phyloP scores from a whole-genome alignment of 2,888 invertebrate genomes.

The Leptinotarsa tumamoca region DNA sequence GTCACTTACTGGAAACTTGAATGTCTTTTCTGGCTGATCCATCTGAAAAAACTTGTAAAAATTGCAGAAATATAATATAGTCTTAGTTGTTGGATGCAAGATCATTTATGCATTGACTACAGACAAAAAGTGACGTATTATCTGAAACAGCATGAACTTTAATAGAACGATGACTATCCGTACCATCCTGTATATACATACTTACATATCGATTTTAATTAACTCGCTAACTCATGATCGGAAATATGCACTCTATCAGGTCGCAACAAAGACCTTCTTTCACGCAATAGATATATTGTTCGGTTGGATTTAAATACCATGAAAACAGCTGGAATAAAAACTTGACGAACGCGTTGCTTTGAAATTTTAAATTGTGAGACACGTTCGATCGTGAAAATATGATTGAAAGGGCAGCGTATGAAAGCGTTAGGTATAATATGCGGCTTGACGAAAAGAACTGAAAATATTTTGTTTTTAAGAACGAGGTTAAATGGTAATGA shows the following conservation, averaged over 20 bases:
- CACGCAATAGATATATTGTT: slow-evolving; percentile 35
- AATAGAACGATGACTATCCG: neutral
- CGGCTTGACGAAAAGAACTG: neutral
- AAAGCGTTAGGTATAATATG: neutral
- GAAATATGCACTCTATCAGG: slow-evolving; percentile 35
- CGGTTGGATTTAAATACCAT: slow-evolving; percentile 39
- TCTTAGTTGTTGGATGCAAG: no score
- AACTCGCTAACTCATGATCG: slow-evolving; percentile 29
- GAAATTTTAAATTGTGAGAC: slow-evolving; percentile 15
- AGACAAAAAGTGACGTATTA: no score
- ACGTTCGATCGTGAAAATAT: slow-evolving; percentile 3
- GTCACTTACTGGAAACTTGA: no score
- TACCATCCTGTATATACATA: slow-evolving; percentile 10
- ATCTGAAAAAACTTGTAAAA: no score
- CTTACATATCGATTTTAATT: slow-evolving; percentile 25
- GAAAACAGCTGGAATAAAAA: slow-evolving; percentile 33
- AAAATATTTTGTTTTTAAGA: no score
- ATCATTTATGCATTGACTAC: no score
- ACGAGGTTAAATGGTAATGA: no score
- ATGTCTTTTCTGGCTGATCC: no score
- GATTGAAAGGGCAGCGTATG: neutral
- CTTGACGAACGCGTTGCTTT: slow-evolving; percentile 17
- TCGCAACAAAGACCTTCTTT: slow-evolving; percentile 39
- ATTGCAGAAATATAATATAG: no score
- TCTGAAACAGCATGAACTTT: no score